These are phyloP conservation scores for Ficedula albicollis DNA, from an alignment of 2,797 vertebrate genomes.

Conservation along the genomic window DNA sequence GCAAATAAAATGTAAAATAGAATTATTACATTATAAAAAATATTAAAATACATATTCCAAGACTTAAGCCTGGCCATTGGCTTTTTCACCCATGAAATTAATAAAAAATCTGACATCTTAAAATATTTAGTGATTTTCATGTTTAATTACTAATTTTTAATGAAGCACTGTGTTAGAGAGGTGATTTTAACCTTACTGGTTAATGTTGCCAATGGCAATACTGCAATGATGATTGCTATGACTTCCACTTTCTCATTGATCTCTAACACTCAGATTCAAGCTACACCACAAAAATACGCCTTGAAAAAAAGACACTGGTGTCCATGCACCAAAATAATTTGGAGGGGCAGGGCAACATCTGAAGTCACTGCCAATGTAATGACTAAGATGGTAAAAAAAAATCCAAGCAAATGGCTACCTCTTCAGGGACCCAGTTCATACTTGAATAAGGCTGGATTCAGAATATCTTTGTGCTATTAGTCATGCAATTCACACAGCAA, in stretches of 20 bases:
- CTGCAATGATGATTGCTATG: background rate
- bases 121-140: background rate
- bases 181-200: background rate
- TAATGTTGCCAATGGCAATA: background rate
- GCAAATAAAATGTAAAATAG: background rate
- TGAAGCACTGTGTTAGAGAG: background rate
- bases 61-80: background rate
- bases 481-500: slow-evolving; percentile 28
- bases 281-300: background rate
- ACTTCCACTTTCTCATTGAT: background rate
- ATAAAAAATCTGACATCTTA: background rate
- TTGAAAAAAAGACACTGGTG: background rate
- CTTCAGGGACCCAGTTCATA: background rate
- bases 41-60: background rate
- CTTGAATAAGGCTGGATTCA: slow-evolving; percentile 8
- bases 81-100: background rate
- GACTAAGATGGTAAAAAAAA: background rate
- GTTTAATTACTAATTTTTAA: background rate
- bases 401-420: background rate
- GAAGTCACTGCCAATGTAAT: background rate
- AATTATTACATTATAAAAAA: background rate
- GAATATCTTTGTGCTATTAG: slow-evolving; percentile 4
- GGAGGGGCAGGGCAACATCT: background rate
- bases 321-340: background rate
- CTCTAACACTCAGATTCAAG: background rate